These are phyloP conservation scores for Pantelozetes paolii DNA, from an alignment of 2,888 invertebrate genomes.

Conservation along the genomic window DNA sequence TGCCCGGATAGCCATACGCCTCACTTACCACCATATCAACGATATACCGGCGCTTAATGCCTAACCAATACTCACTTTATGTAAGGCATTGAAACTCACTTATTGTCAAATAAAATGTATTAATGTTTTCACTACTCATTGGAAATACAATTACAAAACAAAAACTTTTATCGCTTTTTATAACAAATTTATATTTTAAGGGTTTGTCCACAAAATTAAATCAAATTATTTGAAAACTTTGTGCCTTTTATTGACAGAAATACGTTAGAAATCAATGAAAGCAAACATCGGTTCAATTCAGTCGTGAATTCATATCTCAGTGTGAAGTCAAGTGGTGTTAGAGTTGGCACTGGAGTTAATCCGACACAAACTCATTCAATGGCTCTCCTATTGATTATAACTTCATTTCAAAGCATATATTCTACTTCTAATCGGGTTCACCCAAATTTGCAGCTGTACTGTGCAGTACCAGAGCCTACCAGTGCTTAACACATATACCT, in stretches of 20 bases:
- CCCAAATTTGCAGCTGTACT: constrained; percentile 13
- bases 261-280: not conserved
- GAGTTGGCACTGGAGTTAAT: not conserved
- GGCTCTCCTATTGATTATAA: constrained; percentile 1
- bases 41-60: not conserved
- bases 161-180: no score
- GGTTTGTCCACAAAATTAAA: no score
- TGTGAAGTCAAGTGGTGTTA: constrained; percentile 28
- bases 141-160: not conserved
- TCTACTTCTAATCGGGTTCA: not conserved
- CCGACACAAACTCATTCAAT: constrained; percentile 12
- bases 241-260: not conserved
- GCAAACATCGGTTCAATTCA: not conserved
- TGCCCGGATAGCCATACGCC: constrained; percentile 26
- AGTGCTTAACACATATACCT: not conserved
- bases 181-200: no score
- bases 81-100: constrained; percentile 27
- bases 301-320: not conserved
- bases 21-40: constrained; percentile 33
- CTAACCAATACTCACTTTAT: not conserved
- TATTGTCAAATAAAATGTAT: constrained; percentile 36
- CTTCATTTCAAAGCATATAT: constrained; percentile 27
- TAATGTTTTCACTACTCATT: constrained; percentile 21
- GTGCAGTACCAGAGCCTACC: not conserved
- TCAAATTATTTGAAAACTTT: not conserved